Evolutionary conservation across 2,797 vertebrate species (phyloP).

Genomic region (Micromesistius poutassou): DNA sequence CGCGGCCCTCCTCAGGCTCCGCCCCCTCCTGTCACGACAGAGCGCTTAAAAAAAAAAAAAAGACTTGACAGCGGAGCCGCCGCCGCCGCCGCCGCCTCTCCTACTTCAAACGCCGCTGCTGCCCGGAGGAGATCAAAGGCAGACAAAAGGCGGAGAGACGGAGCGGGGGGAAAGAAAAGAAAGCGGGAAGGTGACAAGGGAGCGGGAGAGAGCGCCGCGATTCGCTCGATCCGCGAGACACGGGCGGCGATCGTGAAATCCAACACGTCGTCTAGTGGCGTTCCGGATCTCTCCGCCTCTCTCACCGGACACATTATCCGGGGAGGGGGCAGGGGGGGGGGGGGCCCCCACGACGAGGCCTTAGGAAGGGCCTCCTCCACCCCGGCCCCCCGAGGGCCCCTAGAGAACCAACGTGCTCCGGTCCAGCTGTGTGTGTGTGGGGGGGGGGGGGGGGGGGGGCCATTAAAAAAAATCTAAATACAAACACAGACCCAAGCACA

Average conservation of each 20-base stretch:
- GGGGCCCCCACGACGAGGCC: conserved; percentile 15
- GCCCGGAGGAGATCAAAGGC: conserved; percentile 43
- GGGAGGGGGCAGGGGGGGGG: too few species aligned
- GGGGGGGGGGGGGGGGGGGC: conserved; percentile 46
- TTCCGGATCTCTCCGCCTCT: conserved; percentile 36
- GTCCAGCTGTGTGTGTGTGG: conserved; percentile 44
- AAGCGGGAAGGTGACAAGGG: conserved; percentile 39
- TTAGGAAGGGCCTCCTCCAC: conserved; percentile 9
- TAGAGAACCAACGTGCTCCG: conserved; percentile 53
- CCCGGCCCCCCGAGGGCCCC: conserved; percentile 23
- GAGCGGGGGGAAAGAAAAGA: conserved; percentile 34
- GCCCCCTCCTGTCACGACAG: conserved; percentile 48
- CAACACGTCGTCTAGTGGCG: conserved; percentile 49
- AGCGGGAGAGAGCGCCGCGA: conserved; percentile 6
- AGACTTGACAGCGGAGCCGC: conserved; percentile 57
- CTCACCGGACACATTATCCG: background rate
- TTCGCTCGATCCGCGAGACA: conserved; percentile 29
- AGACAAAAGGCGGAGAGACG: conserved; percentile 40
- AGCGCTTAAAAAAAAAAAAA: conserved; percentile 64
- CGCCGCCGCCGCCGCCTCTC: conserved; percentile 40
- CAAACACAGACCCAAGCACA: conserved; percentile 52
- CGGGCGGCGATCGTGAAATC: conserved; percentile 35
- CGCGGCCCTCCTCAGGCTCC: conserved; percentile 45
- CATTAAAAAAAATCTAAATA: conserved; percentile 61
- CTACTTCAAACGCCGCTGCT: conserved; percentile 62